Evolutionary conservation across 2,113 vertebrate species (phyloP), one percentile per base, ranked within the genome.

Genomic region (Fulica atra): DNA sequence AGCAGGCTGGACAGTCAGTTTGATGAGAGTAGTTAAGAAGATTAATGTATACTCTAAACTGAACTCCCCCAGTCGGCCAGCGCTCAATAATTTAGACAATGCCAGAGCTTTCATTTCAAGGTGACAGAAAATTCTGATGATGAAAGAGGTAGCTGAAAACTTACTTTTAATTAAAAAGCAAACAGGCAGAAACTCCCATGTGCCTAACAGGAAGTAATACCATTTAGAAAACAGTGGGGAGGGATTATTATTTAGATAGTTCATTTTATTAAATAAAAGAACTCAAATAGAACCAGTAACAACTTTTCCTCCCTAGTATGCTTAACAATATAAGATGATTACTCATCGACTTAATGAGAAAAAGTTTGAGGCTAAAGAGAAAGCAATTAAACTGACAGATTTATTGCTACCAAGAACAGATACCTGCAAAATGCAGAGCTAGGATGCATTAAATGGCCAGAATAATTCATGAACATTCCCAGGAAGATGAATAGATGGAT

Each of bases 21-120:
- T 98, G 97, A 98, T 97, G 94, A 97, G 92, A 94, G 94, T 61
- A 96, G 96, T 97, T 97, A 97, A 97, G 95, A 98, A 98, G 98
- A 98, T 97, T 97, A 98, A 98, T 97, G 96, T 76, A 64, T 93
- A 93, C 89, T 97, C 94, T 97, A 97, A 89, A 95, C 81, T 91
- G 93, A 95, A 93, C 95, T 95, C 89, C 90, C 80, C 77, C 69
- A 81, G 54, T 77, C 16, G 36, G 94, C 84, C 94, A 90, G 89
- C 3, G 46, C 71, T 98, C 95, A 93, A 86, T 94, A 97, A 97
- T 95, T 98, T 97, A 97, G 98, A 97, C 98, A 97, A 97, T 73
- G 90, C 73, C 71, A 83, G 86, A 90, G 28, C 71, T 63, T 93
- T 97, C 93, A 96, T 94, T 96, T 98, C 95, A 98, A 98, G 97